Evolutionary conservation across 2,888 invertebrate species (phyloP).

Genomic region (Ormyrus pomaceus): DNA sequence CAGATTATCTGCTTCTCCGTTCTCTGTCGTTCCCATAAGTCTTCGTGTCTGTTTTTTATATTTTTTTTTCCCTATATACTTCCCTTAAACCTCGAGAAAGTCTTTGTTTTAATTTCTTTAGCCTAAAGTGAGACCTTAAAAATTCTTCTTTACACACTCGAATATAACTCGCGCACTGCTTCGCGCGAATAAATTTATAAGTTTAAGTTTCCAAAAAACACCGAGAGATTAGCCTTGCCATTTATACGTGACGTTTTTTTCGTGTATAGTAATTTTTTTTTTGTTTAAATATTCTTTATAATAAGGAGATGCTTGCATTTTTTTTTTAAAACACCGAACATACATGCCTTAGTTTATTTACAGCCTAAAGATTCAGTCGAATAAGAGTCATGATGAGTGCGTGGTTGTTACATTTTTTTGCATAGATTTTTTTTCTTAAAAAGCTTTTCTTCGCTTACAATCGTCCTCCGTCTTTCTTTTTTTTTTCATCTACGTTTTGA

Average conservation of each 20-base stretch:
- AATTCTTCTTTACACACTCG: conserved; percentile 66
- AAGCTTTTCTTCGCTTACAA: conserved; percentile 17
- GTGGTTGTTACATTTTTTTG: conserved; percentile 57
- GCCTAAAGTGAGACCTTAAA: conserved; percentile 71
- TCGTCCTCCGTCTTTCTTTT: not conserved
- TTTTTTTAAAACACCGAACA: conserved; percentile 74
- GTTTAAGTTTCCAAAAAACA: conserved; percentile 73
- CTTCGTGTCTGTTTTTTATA: conserved; percentile 32
- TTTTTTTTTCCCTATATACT: conserved; percentile 41
- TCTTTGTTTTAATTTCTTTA: conserved; percentile 60
- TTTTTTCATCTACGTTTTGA: conserved; percentile 39
- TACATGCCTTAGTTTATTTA: conserved; percentile 75
- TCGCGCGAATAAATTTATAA: conserved; percentile 72
- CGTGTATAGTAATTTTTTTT: conserved; percentile 60
- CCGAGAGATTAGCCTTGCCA: conserved; percentile 74
- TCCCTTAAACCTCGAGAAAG: conserved; percentile 54
- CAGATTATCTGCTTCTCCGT: conserved; percentile 31
- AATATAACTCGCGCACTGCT: conserved; percentile 67
- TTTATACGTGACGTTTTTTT: conserved; percentile 63
- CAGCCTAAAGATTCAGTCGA: conserved; percentile 75
- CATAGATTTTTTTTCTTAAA: conserved; percentile 32
- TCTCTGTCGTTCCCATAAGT: conserved; percentile 30
- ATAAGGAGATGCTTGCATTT: conserved; percentile 70
- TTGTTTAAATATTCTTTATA: conserved; percentile 61
- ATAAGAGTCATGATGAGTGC: conserved; percentile 67